phyloP scores from a whole-genome alignment of 2,888 invertebrate species.

The Clivina fossor region DNA sequence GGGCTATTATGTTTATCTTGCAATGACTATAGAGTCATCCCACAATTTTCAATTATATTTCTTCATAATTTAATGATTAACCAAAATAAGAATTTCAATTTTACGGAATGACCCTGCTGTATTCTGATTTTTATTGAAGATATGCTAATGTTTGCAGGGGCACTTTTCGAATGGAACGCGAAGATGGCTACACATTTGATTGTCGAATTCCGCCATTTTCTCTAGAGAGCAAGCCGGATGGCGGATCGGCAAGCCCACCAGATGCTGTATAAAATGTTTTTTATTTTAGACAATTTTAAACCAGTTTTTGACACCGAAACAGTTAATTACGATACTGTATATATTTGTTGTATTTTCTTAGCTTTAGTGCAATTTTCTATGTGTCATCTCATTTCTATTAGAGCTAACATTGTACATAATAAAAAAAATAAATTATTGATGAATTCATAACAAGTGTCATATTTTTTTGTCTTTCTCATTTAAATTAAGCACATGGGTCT shows the following conservation, averaged over 20 bases:
- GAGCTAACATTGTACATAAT: conserved; percentile 18
- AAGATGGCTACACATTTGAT: conserved; percentile 96
- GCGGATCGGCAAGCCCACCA: conserved; percentile 52
- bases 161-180: conserved; percentile 95
- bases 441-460: no score
- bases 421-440: conserved; percentile 8
- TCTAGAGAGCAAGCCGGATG: conserved; percentile 89
- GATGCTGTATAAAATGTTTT: conserved; percentile 36
- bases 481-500: no score
- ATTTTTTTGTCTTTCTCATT: no score
- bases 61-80: not conserved
- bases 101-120: no score
- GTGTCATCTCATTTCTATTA: conserved; percentile 17
- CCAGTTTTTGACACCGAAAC: not conserved
- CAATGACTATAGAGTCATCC: no score
- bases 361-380: conserved; percentile 6
- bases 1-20: no score
- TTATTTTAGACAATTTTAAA: not conserved
- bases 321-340: conserved; percentile 5
- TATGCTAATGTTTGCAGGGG: conserved; percentile 83
- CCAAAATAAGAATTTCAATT: conserved; percentile 1
- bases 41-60: no score
- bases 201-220: conserved; percentile 97
- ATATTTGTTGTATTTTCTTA: conserved; percentile 1
- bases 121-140: no score